These are phyloP conservation scores for Dendrocincla tyrannina DNA, from an alignment of 2,797 vertebrate genomes.

Conservation along the genomic window DNA sequence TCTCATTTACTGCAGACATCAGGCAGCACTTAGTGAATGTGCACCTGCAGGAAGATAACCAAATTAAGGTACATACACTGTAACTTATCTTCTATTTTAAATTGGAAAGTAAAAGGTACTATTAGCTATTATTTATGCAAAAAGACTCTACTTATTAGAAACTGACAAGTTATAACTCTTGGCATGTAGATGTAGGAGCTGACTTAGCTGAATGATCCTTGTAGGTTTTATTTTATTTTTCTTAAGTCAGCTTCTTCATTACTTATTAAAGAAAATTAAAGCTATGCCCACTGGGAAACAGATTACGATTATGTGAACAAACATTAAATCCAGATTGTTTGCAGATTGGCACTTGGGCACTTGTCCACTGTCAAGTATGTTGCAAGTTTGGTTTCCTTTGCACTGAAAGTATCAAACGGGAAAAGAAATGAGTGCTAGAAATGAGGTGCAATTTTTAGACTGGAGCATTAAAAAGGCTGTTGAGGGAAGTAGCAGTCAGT, in stretches of 20 bases:
- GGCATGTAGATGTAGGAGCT: background rate
- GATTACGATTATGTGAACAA: background rate
- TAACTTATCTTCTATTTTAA: background rate
- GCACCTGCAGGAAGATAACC: background rate
- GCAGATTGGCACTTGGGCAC: background rate
- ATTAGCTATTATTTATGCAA: background rate
- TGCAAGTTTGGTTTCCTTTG: background rate
- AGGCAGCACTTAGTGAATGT: background rate
- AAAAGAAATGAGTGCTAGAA: background rate
- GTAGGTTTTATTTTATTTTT: background rate
- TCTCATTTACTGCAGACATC: background rate
- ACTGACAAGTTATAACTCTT: background rate
- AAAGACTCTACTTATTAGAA: background rate
- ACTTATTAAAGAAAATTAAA: constrained; percentile 14
- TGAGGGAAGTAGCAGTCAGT: background rate
- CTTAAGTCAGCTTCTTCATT: background rate
- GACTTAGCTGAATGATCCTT: background rate
- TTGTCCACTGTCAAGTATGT: background rate
- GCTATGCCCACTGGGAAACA: background rate
- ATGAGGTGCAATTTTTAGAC: background rate
- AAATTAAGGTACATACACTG: background rate
- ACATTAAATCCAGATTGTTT: background rate
- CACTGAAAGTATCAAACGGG: background rate
- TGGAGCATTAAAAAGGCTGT: background rate
- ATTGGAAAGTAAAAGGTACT: background rate